Conservation (phyloP, 2,888 invertebrate species). For the Cephus pulcher region DNA sequence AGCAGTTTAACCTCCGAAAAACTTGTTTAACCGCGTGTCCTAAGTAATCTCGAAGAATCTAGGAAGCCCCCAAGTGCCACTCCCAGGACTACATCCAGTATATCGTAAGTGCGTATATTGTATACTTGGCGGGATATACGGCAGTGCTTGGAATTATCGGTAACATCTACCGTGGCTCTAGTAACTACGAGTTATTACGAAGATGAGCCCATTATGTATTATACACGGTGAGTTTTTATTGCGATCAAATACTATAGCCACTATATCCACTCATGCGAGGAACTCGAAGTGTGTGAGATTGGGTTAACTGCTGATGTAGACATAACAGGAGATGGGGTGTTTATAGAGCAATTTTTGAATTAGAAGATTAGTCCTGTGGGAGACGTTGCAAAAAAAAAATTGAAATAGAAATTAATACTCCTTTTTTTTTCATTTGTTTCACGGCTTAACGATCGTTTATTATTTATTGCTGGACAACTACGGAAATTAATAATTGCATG, state of each 20-base stretch:
- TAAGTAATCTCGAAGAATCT: not conserved
- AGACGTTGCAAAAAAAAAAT: not conserved
- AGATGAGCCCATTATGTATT: constrained; percentile 59
- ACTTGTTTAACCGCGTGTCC: not conserved
- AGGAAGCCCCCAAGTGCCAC: not conserved
- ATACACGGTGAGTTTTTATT: constrained; percentile 53
- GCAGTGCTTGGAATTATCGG: constrained; percentile 53
- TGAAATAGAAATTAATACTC: not conserved
- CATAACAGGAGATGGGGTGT: constrained; percentile 41
- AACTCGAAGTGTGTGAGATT: constrained; percentile 32
- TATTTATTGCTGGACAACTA: not conserved
- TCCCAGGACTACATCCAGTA: not conserved
- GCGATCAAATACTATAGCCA: constrained; percentile 26
- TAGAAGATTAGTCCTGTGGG: constrained; percentile 10
- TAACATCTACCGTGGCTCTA: constrained; percentile 50
- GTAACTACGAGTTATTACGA: constrained; percentile 58
- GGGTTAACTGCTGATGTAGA: constrained; percentile 40
- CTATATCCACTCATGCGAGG: constrained; percentile 15
- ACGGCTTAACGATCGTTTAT: not conserved
- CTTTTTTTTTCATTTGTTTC: not conserved
- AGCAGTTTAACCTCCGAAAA: not conserved
- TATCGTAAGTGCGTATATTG: not conserved
- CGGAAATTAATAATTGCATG: not conserved
- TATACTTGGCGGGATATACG: constrained; percentile 2
- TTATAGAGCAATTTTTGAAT: constrained; percentile 41